Evolutionary conservation across 2,113 vertebrate genomes (phyloP).

Genomic region (Calonectris borealis): DNA sequence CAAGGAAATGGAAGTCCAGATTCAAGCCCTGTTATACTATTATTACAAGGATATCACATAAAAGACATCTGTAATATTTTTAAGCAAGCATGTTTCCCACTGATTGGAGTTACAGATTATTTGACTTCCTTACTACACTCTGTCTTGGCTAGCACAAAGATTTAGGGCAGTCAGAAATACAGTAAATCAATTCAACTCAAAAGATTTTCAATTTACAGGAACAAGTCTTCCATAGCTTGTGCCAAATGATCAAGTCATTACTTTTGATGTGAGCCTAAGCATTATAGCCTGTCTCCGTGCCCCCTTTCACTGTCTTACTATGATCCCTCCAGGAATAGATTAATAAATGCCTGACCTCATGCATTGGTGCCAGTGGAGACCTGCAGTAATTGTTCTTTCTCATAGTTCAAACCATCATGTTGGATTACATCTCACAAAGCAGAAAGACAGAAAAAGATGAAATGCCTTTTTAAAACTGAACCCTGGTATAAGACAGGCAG

Average conservation of each 20-base stretch:
- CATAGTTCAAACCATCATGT: background rate
- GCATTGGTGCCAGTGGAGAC: background rate
- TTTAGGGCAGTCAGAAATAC: background rate
- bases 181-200: background rate
- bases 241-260: background rate
- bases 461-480: background rate
- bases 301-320: background rate
- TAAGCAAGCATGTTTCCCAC: background rate
- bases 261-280: background rate
- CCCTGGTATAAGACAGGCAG: background rate
- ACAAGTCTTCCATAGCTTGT: slow-evolving; percentile 23
- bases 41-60: background rate
- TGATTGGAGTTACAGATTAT: background rate
- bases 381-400: background rate
- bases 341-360: background rate
- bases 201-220: background rate
- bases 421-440: background rate
- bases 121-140: background rate
- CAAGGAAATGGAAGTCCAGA: background rate
- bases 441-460: background rate
- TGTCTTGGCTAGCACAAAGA: background rate
- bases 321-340: background rate
- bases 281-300: background rate
- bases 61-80: background rate
- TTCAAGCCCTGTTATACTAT: background rate